Conservation (phyloP, 2,797 vertebrate species). For the Sciurus vulgaris region DNA sequence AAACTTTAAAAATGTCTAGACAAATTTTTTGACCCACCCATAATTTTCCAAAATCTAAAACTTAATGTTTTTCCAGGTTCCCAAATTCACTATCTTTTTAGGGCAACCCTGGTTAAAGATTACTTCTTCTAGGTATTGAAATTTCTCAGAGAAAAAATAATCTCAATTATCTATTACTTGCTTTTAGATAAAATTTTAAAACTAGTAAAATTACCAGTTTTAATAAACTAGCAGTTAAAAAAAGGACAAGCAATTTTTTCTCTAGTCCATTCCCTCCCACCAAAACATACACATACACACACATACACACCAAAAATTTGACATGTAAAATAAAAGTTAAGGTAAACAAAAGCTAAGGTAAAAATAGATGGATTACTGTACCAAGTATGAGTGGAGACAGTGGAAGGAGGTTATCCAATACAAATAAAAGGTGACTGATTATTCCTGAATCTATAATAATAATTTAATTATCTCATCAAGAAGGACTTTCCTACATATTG, state of each 20-base stretch:
- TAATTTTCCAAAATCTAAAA: neutral
- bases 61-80: neutral
- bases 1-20: neutral
- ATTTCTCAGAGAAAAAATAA: slow-evolving; percentile 27
- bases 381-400: neutral
- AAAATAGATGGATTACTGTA: neutral
- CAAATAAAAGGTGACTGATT: neutral
- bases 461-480: neutral
- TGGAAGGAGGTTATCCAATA: neutral
- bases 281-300: too few species aligned
- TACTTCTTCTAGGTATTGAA: neutral
- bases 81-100: neutral
- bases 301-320: neutral
- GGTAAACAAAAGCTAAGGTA: neutral
- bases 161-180: neutral
- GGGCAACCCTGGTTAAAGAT: neutral
- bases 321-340: slow-evolving; percentile 27
- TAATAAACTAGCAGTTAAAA: neutral
- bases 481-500: neutral
- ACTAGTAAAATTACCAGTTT: neutral
- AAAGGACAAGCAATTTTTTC: neutral
- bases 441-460: neutral
- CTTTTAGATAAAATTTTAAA: slow-evolving; percentile 2
- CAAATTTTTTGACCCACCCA: neutral
- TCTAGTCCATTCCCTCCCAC: neutral